Evolutionary conservation across 2,797 vertebrate genomes (phyloP).

Genomic region (Siniperca obscura): DNA sequence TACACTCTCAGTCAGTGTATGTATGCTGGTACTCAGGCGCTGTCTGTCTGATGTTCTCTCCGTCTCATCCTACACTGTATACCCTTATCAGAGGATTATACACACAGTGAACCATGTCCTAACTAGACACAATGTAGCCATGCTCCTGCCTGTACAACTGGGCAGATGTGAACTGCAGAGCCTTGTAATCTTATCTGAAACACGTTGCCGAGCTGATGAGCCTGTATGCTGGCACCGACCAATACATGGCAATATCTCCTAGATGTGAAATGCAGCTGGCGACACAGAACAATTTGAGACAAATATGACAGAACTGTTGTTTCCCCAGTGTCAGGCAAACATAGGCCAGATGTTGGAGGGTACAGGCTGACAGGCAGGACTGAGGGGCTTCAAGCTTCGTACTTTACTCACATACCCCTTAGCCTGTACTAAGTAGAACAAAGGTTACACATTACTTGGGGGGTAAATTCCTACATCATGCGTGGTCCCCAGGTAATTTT

Average conservation of each 20-base stretch:
- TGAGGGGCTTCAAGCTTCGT: constrained; percentile 4
- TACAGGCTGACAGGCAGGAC: constrained; percentile 10
- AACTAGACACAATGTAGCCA: constrained; percentile 69
- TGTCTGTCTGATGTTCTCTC: constrained; percentile 66
- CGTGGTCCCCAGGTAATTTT: constrained; percentile 45
- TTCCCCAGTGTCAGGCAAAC: constrained; percentile 38
- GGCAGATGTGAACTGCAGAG: constrained; percentile 56
- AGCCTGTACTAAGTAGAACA: constrained; percentile 30
- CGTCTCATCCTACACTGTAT: constrained; percentile 63
- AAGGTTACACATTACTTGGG: constrained; percentile 41
- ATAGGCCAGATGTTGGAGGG: constrained; percentile 47
- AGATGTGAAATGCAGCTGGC: constrained; percentile 69
- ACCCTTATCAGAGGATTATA: constrained; percentile 72
- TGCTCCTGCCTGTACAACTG: constrained; percentile 47
- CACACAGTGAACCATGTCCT: constrained; percentile 46
- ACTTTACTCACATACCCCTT: constrained; percentile 13
- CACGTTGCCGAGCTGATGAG: constrained; percentile 63
- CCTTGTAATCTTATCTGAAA: constrained; percentile 74
- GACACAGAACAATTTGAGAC: constrained; percentile 47
- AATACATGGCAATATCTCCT: constrained; percentile 42
- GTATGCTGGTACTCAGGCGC: constrained; percentile 78
- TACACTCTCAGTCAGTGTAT: constrained; percentile 35
- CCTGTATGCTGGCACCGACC: constrained; percentile 65
- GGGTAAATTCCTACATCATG: constrained; percentile 35
- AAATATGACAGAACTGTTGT: constrained; percentile 34